A percentile compares a stretch with the other conserved stretches of the same genome.
Evolutionary conservation across 1,140 invertebrate species (phyloP).

Genomic region (Nebria ingens): DNA sequence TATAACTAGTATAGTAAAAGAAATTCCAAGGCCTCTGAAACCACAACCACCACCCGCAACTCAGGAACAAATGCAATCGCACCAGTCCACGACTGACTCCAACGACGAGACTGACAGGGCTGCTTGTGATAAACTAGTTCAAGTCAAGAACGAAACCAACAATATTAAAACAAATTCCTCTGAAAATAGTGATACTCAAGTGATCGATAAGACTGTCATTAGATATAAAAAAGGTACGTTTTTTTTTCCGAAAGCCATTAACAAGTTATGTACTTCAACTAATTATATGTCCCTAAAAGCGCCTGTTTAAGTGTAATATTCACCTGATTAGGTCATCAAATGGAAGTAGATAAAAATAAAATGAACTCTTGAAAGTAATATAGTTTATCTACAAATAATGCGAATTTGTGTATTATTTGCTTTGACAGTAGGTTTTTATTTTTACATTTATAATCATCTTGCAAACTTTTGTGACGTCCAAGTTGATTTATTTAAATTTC

Average conservation of each 20-base stretch:
- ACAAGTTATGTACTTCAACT: too few species aligned
- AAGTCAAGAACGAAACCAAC: constrained; percentile 28
- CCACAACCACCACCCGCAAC: constrained; percentile 11
- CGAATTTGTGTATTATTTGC: too few species aligned
- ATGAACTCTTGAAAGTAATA: too few species aligned
- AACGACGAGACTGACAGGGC: constrained; percentile 27
- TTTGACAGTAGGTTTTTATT: too few species aligned
- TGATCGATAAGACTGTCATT: constrained; percentile 17
- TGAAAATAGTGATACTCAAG: constrained; percentile 2
- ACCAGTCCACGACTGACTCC: constrained; percentile 11
- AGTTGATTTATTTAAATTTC: constrained; percentile 5
- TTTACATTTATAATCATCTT: too few species aligned
- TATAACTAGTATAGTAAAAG: constrained; percentile 30
- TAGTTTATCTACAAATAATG: too few species aligned
- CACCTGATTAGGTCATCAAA: too few species aligned
- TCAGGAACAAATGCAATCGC: neutral
- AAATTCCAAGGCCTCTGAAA: constrained; percentile 22
- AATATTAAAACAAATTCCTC: neutral
- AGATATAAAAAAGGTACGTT: constrained; percentile 27
- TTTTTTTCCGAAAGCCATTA: too few species aligned
- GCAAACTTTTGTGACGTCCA: too few species aligned
- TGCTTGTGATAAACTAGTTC: constrained; percentile 22
- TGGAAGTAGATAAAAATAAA: too few species aligned
- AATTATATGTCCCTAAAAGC: too few species aligned
- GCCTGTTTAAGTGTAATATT: too few species aligned